Evolutionary conservation across 2,888 invertebrate species (phyloP).

Genomic region (Drymonia ruficornis): DNA sequence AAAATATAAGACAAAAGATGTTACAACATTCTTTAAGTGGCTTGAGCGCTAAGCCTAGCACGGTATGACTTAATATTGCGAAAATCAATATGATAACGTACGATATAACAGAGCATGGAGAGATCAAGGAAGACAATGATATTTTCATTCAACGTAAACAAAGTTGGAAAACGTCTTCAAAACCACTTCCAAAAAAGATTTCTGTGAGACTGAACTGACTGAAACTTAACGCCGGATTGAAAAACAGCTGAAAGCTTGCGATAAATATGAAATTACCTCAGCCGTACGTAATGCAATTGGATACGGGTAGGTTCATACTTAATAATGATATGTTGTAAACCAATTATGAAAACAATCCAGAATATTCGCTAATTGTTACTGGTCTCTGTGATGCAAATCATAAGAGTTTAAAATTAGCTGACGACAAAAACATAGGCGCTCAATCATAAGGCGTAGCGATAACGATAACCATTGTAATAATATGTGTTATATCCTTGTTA

Average conservation of each 20-base stretch:
- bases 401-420: conserved; percentile 10
- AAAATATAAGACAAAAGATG: too few relatives aligned
- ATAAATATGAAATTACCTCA: not conserved
- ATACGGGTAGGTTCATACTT: not conserved
- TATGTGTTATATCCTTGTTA: conserved; percentile 21
- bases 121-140: not conserved
- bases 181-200: not conserved
- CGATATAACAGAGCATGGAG: not conserved
- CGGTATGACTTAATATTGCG: not conserved
- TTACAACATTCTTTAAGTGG: too few relatives aligned
- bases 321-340: not conserved
- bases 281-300: not conserved
- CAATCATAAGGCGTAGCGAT: conserved; percentile 19
- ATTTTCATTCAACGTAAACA: not conserved
- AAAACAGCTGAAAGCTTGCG: not conserved
- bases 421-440: conserved; percentile 14
- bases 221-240: too few relatives aligned
- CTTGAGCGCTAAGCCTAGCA: not conserved
- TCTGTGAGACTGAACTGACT: too few relatives aligned
- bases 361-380: not conserved
- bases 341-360: not conserved
- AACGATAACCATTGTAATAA: conserved; percentile 21
- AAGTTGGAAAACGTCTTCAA: not conserved
- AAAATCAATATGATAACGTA: not conserved
- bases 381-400: conserved; percentile 2